Evolutionary conservation across 2,888 invertebrate genomes (phyloP).

Genomic region (Trichopria drosophilae): DNA sequence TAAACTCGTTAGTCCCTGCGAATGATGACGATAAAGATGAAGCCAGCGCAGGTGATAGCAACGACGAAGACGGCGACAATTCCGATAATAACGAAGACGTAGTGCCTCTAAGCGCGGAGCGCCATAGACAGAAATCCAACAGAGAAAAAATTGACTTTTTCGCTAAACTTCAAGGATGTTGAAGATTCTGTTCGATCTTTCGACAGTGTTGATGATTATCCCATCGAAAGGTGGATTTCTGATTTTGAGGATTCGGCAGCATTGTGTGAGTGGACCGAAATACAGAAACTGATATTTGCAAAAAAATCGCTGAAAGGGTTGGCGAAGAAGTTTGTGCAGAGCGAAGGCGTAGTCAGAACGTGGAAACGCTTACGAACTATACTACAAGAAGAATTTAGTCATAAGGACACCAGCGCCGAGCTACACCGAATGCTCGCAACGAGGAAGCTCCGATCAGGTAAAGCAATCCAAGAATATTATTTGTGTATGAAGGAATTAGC

Average conservation of each 20-base stretch:
- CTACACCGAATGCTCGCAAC: conserved; percentile 7
- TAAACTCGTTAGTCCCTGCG: conserved; percentile 3
- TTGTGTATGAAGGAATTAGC: conserved; percentile 14
- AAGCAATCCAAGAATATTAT: conserved; percentile 16
- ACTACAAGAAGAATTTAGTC: conserved; percentile 3
- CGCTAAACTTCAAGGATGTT: neutral
- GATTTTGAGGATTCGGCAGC: conserved; percentile 12
- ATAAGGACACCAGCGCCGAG: neutral
- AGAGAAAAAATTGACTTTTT: too few species aligned
- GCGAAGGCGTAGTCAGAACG: conserved; percentile 3
- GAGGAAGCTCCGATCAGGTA: conserved; percentile 5
- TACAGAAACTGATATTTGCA: conserved; percentile 10
- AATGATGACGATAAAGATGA: neutral
- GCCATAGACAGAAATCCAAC: too few species aligned
- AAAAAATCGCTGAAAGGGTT: conserved; percentile 12
- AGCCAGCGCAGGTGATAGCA: too few species aligned
- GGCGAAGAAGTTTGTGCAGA: conserved; percentile 4
- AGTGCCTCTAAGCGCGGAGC: too few species aligned
- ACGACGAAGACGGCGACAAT: neutral
- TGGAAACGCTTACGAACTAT: neutral
- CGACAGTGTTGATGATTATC: conserved; percentile 10
- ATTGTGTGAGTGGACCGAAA: conserved; percentile 11
- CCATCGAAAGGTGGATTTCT: too few species aligned
- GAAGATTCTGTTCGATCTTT: neutral
- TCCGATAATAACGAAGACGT: neutral